Conservation (phyloP, 1,140 invertebrate genomes). For the Drosophila punjabiensis region DNA sequence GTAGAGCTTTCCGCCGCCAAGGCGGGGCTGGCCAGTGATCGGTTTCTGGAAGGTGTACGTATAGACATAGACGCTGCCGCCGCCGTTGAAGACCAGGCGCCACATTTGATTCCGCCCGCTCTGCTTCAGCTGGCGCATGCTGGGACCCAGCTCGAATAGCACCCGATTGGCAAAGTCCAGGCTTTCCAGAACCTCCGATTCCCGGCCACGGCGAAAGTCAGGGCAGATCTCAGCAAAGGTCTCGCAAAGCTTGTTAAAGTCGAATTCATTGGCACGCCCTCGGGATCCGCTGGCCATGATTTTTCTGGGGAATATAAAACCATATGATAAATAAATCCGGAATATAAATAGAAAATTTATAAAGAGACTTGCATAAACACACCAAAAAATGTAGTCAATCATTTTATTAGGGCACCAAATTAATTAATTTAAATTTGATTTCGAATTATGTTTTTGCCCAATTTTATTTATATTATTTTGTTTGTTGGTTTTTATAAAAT, state of each 20-base stretch:
- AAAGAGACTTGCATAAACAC: not conserved
- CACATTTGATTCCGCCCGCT: conserved; percentile 56
- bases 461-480: not conserved
- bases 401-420: not conserved
- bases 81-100: conserved; percentile 47
- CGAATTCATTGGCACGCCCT: conserved; percentile 8
- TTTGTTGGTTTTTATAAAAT: not conserved
- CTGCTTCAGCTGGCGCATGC: conserved; percentile 57
- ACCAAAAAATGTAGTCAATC: not conserved
- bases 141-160: conserved; percentile 54
- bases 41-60: conserved; percentile 49
- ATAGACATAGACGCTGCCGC: conserved; percentile 44
- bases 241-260: conserved; percentile 44
- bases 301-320: not conserved
- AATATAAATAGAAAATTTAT: not conserved
- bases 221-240: conserved; percentile 56
- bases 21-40: conserved; percentile 48
- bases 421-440: not conserved
- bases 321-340: not conserved
- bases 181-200: conserved; percentile 23
- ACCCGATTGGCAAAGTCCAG: conserved; percentile 61
- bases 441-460: not conserved
- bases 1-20: conserved; percentile 51
- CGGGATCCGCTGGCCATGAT: conserved; percentile 35
- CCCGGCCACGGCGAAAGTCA: conserved; percentile 23